These are phyloP conservation scores for Chrysaora quinquecirrha DNA, from an alignment of 30 jellyfish, hydroid and myxozoan species.

Conservation along the genomic window DNA sequence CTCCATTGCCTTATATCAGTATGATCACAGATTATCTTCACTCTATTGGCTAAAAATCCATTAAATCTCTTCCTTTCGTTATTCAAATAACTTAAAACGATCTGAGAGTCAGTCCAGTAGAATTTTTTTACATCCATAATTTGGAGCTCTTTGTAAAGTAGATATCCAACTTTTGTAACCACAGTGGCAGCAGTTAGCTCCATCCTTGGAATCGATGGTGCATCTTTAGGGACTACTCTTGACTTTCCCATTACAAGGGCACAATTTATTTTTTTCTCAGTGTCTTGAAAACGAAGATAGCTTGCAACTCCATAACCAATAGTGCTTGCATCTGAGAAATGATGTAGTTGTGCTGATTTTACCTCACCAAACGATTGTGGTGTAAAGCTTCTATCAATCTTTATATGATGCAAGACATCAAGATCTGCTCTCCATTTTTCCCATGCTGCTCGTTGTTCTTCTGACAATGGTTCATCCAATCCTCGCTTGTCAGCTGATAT, in stretches of 20 bases:
- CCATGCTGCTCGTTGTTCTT: constrained; percentile 36
- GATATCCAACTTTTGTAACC: neutral
- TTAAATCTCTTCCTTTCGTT: constrained; percentile 23
- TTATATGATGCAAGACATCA: neutral
- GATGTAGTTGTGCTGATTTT: constrained; percentile 34
- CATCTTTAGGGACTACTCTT: neutral
- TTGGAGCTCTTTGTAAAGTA: constrained; percentile 5
- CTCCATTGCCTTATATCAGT: constrained; percentile 21
- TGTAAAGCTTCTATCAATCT: neutral
- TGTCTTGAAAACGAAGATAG: constrained; percentile 24
- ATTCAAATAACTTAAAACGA: constrained; percentile 26
- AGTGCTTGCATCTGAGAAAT: constrained; percentile 57
- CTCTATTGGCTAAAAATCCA: constrained; percentile 35
- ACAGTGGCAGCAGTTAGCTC: neutral
- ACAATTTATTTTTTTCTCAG: constrained; percentile 9
- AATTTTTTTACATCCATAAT: constrained; percentile 2
- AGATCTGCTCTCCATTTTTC: constrained; percentile 44
- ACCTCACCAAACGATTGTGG: constrained; percentile 10
- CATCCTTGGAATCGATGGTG: neutral
- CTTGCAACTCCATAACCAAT: constrained; percentile 36
- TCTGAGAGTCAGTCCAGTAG: constrained; percentile 42
- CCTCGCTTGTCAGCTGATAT: constrained; percentile 21
- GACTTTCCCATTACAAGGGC: neutral
- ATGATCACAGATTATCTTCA: constrained; percentile 25
- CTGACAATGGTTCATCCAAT: neutral